Conservation (phyloP, 2,113 vertebrate genomes). For the Osmerus eperlanus region DNA sequence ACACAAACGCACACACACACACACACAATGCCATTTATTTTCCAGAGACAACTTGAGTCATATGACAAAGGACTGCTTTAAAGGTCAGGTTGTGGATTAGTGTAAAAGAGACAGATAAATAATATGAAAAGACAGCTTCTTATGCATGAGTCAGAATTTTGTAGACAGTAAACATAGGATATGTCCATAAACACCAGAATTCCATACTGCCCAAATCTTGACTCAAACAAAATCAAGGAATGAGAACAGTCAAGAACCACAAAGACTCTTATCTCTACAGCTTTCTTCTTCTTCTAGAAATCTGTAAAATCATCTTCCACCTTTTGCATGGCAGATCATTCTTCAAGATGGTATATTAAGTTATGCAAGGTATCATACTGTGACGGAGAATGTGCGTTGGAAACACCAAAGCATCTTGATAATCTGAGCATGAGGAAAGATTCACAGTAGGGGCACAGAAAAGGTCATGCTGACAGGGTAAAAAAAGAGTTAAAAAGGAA, state of each 20-base stretch:
- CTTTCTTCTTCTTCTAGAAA: no score
- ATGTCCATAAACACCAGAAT: conserved; percentile 8
- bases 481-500: conserved; percentile 60
- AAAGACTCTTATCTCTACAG: no score
- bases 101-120: conserved; percentile 19
- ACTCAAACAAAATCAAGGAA: background rate
- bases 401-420: conserved; percentile 49
- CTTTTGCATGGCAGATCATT: background rate
- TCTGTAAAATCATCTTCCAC: no score
- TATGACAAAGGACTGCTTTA: conserved; percentile 37
- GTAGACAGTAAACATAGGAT: background rate
- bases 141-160: conserved; percentile 7
- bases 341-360: conserved; percentile 7
- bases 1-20: background rate
- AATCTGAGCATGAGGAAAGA: conserved; percentile 48
- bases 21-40: background rate
- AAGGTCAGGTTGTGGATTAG: conserved; percentile 48
- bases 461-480: conserved; percentile 65
- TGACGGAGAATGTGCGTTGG: conserved; percentile 25
- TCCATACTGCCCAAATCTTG: conserved; percentile 4
- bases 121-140: conserved; percentile 7
- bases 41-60: conserved; percentile 8
- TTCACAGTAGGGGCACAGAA: conserved; percentile 54
- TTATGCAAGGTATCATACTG: background rate
- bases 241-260: no score